Evolutionary conservation across 2,113 vertebrate genomes (phyloP).

Genomic region (Machaerirhynchus nigripectus): DNA sequence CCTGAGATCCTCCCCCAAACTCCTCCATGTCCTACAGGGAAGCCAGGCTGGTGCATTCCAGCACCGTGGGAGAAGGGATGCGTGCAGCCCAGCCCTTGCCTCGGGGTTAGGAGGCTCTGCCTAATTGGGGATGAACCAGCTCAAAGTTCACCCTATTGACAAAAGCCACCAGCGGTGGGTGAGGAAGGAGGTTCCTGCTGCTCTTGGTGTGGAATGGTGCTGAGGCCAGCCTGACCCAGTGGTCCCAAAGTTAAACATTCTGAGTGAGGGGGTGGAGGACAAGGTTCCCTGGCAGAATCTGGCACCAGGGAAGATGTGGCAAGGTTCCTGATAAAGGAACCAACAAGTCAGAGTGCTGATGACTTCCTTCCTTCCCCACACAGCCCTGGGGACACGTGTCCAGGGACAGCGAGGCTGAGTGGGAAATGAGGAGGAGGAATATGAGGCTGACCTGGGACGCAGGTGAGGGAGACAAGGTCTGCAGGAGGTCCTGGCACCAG

Average conservation of each 20-base stretch:
- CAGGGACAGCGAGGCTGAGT: fast-evolving
- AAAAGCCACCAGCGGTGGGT: fast-evolving
- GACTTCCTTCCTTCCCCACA: fast-evolving
- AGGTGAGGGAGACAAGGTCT: neutral
- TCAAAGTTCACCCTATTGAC: fast-evolving
- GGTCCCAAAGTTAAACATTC: fast-evolving
- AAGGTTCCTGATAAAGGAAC: neutral
- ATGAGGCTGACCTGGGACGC: fast-evolving
- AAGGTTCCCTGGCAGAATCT: fast-evolving
- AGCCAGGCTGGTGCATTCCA: neutral
- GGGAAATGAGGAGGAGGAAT: fast-evolving
- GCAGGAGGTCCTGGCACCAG: neutral
- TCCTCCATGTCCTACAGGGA: neutral
- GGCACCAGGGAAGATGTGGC: neutral
- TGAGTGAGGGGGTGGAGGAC: neutral
- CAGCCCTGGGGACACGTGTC: fast-evolving
- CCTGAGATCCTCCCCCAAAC: neutral
- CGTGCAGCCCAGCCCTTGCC: neutral
- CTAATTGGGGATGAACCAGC: fast-evolving
- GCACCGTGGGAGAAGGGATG: fast-evolving
- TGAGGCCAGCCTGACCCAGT: neutral
- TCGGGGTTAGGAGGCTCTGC: neutral
- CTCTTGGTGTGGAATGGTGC: neutral
- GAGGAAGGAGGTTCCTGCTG: neutral
- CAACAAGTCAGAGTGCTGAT: neutral